phyloP scores from a whole-genome alignment of 1,140 invertebrate genomes.

The Dendrolimus kikuchii region DNA sequence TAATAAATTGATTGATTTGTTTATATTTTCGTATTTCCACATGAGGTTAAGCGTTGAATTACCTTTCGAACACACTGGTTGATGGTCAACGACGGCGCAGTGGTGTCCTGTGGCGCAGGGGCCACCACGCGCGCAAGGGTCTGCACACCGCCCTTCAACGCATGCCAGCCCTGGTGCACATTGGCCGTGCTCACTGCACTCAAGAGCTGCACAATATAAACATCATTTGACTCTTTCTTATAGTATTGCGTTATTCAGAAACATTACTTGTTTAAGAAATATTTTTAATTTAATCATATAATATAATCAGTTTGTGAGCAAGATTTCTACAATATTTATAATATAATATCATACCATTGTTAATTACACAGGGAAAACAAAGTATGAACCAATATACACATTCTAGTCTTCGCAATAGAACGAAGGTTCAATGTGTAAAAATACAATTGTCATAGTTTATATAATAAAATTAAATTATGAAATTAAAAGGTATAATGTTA shows the following conservation, averaged over 20 bases:
- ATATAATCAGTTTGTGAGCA: too few relatives aligned
- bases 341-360: too few relatives aligned
- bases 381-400: background rate
- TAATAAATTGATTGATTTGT: too few relatives aligned
- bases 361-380: too few relatives aligned
- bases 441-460: background rate
- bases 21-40: background rate
- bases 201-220: constrained; percentile 79
- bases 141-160: constrained; percentile 82
- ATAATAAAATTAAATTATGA: background rate
- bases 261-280: too few relatives aligned
- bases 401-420: background rate
- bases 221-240: too few relatives aligned
- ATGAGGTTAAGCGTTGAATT: constrained; percentile 7
- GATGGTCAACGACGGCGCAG: constrained; percentile 84
- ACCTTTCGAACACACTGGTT: constrained; percentile 84
- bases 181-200: constrained; percentile 89
- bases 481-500: too few relatives aligned
- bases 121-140: constrained; percentile 80
- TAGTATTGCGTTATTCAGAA: too few relatives aligned
- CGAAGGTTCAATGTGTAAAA: background rate
- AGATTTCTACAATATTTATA: too few relatives aligned
- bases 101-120: constrained; percentile 78
- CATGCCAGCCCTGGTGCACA: constrained; percentile 85
- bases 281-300: too few relatives aligned